These are phyloP conservation scores for Amiota minor DNA, from an alignment of 2,888 invertebrate species.

Conservation along the genomic window DNA sequence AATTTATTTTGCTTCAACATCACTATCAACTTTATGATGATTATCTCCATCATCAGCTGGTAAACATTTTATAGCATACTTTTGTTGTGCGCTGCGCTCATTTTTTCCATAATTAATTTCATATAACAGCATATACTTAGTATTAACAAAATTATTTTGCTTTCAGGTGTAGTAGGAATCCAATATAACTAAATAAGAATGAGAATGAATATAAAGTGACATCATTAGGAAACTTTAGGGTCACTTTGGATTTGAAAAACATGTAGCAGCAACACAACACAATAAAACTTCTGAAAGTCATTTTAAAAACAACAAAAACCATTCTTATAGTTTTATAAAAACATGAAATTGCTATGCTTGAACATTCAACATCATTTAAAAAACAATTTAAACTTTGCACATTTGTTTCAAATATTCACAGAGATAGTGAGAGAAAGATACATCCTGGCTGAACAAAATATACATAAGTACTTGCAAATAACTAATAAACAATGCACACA, in stretches of 20 bases:
- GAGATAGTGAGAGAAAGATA: neutral
- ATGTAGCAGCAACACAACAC: slow-evolving; percentile 28
- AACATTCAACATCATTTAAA: slow-evolving; percentile 54
- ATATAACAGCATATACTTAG: slow-evolving; percentile 56
- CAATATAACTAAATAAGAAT: slow-evolving; percentile 46
- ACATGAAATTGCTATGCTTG: neutral
- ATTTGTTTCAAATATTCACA: slow-evolving; percentile 64
- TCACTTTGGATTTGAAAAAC: slow-evolving; percentile 49
- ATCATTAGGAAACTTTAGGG: slow-evolving; percentile 65
- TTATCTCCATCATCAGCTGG: slow-evolving; percentile 41
- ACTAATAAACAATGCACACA: too few species aligned
- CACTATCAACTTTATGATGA: slow-evolving; percentile 29
- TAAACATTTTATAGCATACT: slow-evolving; percentile 57
- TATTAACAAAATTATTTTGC: slow-evolving; percentile 54
- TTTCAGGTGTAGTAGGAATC: slow-evolving; percentile 30
- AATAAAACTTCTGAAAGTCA: slow-evolving; percentile 44
- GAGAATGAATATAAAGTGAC: slow-evolving; percentile 49
- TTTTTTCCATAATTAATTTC: slow-evolving; percentile 64
- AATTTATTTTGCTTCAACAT: slow-evolving; percentile 35
- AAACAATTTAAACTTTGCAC: slow-evolving; percentile 70
- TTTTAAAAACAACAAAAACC: slow-evolving; percentile 34
- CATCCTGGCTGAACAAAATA: neutral
- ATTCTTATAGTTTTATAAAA: slow-evolving; percentile 29
- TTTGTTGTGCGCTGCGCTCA: slow-evolving; percentile 53
- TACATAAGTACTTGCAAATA: too few species aligned